Conservation (phyloP, 23 tunicate genomes). For the Clavelina lepadiformis region DNA sequence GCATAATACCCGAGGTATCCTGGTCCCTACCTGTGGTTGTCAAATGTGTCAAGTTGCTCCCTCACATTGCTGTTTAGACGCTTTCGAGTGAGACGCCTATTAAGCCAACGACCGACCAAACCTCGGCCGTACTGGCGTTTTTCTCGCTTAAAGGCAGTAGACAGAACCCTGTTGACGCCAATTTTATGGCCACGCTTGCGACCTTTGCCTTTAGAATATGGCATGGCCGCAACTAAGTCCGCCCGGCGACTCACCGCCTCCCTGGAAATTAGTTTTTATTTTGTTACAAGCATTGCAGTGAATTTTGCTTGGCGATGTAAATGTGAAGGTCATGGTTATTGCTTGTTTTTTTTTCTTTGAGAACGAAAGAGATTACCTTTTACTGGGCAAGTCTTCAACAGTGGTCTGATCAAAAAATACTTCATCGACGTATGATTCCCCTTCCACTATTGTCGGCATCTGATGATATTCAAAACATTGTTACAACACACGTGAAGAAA, state of each 20-base stretch:
- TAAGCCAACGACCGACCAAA: conserved; percentile 79
- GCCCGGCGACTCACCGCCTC: conserved; percentile 17
- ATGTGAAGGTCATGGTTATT: background rate
- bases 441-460: conserved; percentile 89
- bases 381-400: conserved; percentile 30
- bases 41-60: conserved; percentile 68
- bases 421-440: conserved; percentile 76
- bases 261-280: background rate
- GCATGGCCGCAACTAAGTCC: conserved; percentile 7
- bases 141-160: conserved; percentile 65
- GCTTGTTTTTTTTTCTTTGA: background rate
- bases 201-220: conserved; percentile 4
- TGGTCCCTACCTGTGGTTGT: conserved; percentile 64
- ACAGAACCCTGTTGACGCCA: conserved; percentile 65
- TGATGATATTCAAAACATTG: background rate
- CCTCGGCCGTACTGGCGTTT: conserved; percentile 79
- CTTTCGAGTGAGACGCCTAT: conserved; percentile 61
- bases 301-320: background rate
- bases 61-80: conserved; percentile 63
- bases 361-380: conserved; percentile 10
- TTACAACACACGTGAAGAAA: background rate
- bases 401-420: conserved; percentile 82
- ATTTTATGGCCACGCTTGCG: conserved; percentile 53
- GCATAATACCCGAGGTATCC: no score
- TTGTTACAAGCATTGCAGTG: conserved; percentile 3